phyloP scores from a whole-genome alignment of 30 jellyfish, hydroid and myxozoan genomes.

The Aurelia aurita region DNA sequence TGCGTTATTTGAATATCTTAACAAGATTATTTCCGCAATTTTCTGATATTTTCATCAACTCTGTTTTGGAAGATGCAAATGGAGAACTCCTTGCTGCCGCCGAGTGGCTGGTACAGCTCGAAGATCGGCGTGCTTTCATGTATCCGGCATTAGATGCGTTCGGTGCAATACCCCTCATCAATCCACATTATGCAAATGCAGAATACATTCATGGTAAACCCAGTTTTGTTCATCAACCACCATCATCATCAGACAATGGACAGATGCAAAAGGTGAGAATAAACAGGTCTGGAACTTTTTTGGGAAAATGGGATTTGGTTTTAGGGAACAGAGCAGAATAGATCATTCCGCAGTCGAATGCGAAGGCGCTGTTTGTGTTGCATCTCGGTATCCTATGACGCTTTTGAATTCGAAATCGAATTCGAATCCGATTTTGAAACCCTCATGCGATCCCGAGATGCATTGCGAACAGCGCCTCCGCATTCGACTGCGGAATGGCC shows the following conservation, averaged over 20 bases:
- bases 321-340: too few relatives aligned
- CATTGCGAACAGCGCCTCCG: too few relatives aligned
- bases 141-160: conserved; percentile 63
- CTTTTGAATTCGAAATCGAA: too few relatives aligned
- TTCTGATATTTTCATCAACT: conserved; percentile 63
- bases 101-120: conserved; percentile 72
- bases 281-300: too few relatives aligned
- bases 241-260: background rate
- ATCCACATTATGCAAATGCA: conserved; percentile 28
- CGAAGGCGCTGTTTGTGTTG: too few relatives aligned
- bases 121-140: conserved; percentile 68
- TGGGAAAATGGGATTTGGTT: too few relatives aligned
- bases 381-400: too few relatives aligned
- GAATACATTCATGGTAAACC: conserved; percentile 22
- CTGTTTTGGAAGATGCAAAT: conserved; percentile 67
- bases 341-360: too few relatives aligned
- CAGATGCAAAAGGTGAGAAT: background rate
- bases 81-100: conserved; percentile 71
- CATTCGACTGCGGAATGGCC: too few relatives aligned
- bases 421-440: too few relatives aligned
- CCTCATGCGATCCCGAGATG: too few relatives aligned
- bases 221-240: background rate
- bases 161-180: conserved; percentile 27
- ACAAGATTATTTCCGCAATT: conserved; percentile 64
- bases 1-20: conserved; percentile 30